Evolutionary conservation across 2,888 invertebrate species (phyloP), one percentile per base, ranked within the genome.

Genomic region (Trisateles emortualis): DNA sequence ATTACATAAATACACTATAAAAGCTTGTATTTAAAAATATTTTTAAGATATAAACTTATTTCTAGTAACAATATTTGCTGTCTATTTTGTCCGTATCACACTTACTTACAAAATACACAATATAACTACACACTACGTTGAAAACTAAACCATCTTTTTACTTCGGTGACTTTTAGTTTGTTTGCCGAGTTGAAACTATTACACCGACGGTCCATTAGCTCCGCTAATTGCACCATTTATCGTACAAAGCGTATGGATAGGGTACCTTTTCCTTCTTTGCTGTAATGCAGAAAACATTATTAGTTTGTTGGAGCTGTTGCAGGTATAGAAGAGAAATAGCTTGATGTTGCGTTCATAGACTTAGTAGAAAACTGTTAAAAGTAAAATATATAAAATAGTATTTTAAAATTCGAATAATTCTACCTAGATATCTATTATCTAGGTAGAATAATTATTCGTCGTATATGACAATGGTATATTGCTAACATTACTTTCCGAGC

Each of bases 201-300:
- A 67, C 53, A 52, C 54, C 57, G 29, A 45, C 74, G 68, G 44
- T 64, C 76, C 74, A 78, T 78, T 78, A 72, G 59, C 59, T 65
- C 47, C 57, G 52, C 64, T 76, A 78, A 78, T 78, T 75, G 72
- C 74, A 10, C 51, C 65, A 72, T 76, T 76, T 74, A 64, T 56
- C 46, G 55, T 47, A 46, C 47, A 40, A 55, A 57, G 33, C 47
- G 57, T 42, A 52, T 61, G 50, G 50, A 51, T 41, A 48, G 13
- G 13, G 49, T 39, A 33, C 48, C 44, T 49, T 49, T 45, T 33
- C 8, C n/a, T 42, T 19, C 36, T 42, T 42, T 35, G 42, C 42
- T 36, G 17, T 29, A 42, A 41, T 13, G 48, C 29, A 36, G 29
- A 19, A 39, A 49, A 49, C 24, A 17, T 41, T 41, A 41, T 41